A percentile compares a stretch with the other conserved stretches of the same genome.
phyloP scores from a whole-genome alignment of 2,113 vertebrate species.

The Cyrtonyx montezumae region DNA sequence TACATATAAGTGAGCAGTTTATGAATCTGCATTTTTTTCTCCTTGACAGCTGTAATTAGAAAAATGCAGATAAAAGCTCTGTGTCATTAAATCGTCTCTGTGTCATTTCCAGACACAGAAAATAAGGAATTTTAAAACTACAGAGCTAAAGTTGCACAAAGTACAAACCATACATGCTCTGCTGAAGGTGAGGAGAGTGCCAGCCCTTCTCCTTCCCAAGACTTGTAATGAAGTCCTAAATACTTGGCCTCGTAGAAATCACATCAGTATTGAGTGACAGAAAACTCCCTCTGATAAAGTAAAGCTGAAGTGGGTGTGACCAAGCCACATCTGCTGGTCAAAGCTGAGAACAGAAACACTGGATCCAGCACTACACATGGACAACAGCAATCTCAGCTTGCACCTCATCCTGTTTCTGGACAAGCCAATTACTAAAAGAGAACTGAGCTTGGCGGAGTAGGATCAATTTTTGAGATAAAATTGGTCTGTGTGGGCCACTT shows the following conservation, averaged over 20 bases:
- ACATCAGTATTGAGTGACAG: not conserved
- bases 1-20: slow-evolving; percentile 21
- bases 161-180: not conserved
- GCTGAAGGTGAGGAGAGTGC: not conserved
- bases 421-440: not conserved
- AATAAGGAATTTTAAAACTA: not conserved
- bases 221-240: too few species aligned
- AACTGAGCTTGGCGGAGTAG: not conserved
- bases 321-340: not conserved
- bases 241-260: not conserved
- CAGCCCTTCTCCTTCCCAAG: not conserved
- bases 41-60: not conserved
- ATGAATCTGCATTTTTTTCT: not conserved
- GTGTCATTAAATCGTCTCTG: not conserved
- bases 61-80: slow-evolving; percentile 1
- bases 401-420: not conserved
- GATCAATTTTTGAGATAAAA: not conserved
- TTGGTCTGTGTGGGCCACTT: not conserved
- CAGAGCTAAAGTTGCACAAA: not conserved
- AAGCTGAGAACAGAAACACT: not conserved
- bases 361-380: not conserved
- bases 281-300: not conserved
- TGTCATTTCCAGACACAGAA: not conserved
- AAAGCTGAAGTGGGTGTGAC: not conserved
- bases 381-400: not conserved